Percentiles rank a stretch among this genome's conserved stretches.
Conservation (phyloP, 1,140 invertebrate species). For the Drosophila ficusphila region DNA sequence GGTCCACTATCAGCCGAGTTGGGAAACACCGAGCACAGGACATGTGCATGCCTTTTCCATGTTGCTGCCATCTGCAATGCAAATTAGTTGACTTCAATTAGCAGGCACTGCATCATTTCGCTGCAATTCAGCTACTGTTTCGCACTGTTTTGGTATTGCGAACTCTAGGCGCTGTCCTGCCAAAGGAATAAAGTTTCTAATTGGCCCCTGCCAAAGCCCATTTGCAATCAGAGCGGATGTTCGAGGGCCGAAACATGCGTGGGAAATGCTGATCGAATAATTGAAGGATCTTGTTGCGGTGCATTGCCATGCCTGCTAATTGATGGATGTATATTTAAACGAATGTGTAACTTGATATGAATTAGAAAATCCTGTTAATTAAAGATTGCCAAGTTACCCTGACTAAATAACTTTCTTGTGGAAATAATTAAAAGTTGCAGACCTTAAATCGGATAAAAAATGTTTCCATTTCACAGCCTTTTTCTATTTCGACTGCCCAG, state of each 20-base stretch:
- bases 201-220: slow-evolving; percentile 2
- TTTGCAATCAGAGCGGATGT: slow-evolving; percentile 25
- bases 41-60: slow-evolving; percentile 41
- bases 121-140: slow-evolving; percentile 22
- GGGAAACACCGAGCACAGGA: slow-evolving; percentile 7
- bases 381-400: not conserved
- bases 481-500: too few species aligned
- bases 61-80: slow-evolving; percentile 45
- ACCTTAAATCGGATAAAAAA: too few species aligned
- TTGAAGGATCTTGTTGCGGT: slow-evolving; percentile 25
- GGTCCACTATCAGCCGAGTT: slow-evolving; percentile 15
- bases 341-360: not conserved
- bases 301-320: not conserved
- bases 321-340: slow-evolving; percentile 3
- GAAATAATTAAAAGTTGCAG: too few species aligned
- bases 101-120: slow-evolving; percentile 52
- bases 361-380: too few species aligned
- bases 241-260: slow-evolving; percentile 22
- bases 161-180: slow-evolving; percentile 16
- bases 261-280: slow-evolving; percentile 18
- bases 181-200: slow-evolving; percentile 17
- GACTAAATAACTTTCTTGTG: too few species aligned
- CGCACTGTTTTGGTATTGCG: slow-evolving; percentile 9
- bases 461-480: not conserved
- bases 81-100: slow-evolving; percentile 64